A percentile compares a stretch with the other conserved stretches of the same genome.
phyloP scores from a whole-genome alignment of 2,113 vertebrate genomes.

The Sphaerodactylus townsendi region DNA sequence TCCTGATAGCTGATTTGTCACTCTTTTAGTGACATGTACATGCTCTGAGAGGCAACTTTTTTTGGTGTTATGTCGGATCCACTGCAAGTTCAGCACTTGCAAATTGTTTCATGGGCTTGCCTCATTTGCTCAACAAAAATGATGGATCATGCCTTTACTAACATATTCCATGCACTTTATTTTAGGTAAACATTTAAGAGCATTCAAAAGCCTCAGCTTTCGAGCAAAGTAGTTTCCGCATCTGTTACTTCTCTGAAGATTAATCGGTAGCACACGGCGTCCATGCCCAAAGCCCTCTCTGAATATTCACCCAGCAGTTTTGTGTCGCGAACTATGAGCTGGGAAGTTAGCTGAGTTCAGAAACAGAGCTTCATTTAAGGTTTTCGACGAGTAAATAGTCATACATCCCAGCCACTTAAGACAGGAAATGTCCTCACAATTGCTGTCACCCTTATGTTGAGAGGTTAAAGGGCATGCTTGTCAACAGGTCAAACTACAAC shows the following conservation, averaged over 20 bases:
- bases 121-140: not conserved
- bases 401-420: slow-evolving; percentile 59
- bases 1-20: not conserved
- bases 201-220: not conserved
- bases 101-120: not conserved
- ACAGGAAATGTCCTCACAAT: slow-evolving; percentile 62
- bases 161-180: not conserved
- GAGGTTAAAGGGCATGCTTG: slow-evolving; percentile 66
- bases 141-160: not conserved
- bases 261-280: slow-evolving; percentile 29
- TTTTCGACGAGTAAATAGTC: slow-evolving; percentile 66
- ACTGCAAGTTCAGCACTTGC: not conserved
- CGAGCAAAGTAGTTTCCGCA: not conserved
- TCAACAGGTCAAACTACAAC: slow-evolving; percentile 65
- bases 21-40: not conserved
- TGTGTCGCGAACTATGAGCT: slow-evolving; percentile 51
- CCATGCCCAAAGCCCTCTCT: slow-evolving; percentile 25
- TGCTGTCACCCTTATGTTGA: slow-evolving; percentile 55
- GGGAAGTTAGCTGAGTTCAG: slow-evolving; percentile 60
- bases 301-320: slow-evolving; percentile 62
- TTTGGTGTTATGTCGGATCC: not conserved
- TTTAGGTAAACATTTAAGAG: not conserved
- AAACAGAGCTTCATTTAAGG: slow-evolving; percentile 58
- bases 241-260: slow-evolving; percentile 32
- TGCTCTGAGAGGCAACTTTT: not conserved